Conservation (phyloP, 2,113 vertebrate species). For the Speoplatyrhinus poulsoni region DNA sequence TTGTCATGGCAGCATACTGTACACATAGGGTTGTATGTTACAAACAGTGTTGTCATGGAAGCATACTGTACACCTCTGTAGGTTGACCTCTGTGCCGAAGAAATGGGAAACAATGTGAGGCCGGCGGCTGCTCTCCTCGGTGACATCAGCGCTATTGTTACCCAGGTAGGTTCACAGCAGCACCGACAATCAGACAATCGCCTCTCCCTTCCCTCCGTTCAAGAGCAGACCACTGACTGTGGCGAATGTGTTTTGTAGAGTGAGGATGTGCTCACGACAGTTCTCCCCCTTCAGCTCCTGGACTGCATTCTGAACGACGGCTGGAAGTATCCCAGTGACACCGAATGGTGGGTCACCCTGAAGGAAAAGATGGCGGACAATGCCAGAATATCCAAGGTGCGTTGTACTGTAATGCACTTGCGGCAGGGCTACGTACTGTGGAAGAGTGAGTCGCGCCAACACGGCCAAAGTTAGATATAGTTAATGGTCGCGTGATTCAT, state of each 20-base stretch:
- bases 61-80: constrained; percentile 46
- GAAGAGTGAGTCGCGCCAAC: too few relatives aligned
- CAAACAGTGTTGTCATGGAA: neutral
- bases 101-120: constrained; percentile 93
- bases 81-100: constrained; percentile 95
- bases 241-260: neutral
- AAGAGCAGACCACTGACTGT: neutral
- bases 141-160: constrained; percentile 82
- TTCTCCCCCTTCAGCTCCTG: constrained; percentile 76
- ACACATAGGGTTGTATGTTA: neutral
- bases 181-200: neutral
- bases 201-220: neutral
- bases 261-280: neutral
- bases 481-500: too few relatives aligned
- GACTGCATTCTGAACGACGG: constrained; percentile 69
- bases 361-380: constrained; percentile 84
- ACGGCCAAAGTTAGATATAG: too few relatives aligned
- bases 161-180: constrained; percentile 79
- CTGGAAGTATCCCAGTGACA: constrained; percentile 81
- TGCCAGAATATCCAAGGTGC: constrained; percentile 83
- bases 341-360: constrained; percentile 87
- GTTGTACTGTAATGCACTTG: constrained; percentile 1
- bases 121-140: constrained; percentile 86
- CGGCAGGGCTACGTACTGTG: neutral
- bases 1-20: too few relatives aligned